These are phyloP conservation scores for Scomber colias DNA, from an alignment of 2,113 vertebrate genomes.

Conservation along the genomic window DNA sequence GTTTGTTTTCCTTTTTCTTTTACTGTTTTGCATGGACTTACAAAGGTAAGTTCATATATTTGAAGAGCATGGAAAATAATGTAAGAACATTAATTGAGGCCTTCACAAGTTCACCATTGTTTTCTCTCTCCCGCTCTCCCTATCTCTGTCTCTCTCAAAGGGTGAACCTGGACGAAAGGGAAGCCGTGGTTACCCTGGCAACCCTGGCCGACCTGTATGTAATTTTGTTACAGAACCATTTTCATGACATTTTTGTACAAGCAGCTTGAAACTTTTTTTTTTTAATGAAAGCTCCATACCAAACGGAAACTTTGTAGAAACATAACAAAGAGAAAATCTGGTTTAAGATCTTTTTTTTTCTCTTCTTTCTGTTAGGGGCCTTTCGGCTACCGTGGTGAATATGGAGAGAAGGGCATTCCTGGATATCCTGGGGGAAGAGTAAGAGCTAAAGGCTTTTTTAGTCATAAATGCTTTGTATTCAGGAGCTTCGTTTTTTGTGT, in stretches of 20 bases:
- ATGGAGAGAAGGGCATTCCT: constrained; percentile 92
- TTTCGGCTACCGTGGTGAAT: constrained; percentile 83
- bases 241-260: not conserved
- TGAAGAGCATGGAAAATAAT: not conserved
- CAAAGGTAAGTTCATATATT: constrained; percentile 24
- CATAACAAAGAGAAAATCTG: not conserved
- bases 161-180: constrained; percentile 89
- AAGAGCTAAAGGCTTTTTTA: constrained; percentile 54
- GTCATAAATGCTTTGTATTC: no score
- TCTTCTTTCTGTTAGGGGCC: constrained; percentile 80
- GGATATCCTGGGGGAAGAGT: constrained; percentile 93
- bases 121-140: constrained; percentile 44
- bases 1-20: not conserved
- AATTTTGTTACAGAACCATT: not conserved
- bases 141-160: constrained; percentile 77
- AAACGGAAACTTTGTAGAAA: not conserved
- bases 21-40: not conserved
- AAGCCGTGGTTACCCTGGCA: constrained; percentile 81
- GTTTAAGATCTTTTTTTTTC: not conserved
- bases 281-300: no score
- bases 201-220: constrained; percentile 86
- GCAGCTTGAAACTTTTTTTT: not conserved
- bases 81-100: not conserved
- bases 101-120: not conserved
- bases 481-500: not conserved